Evolutionary conservation across 2,113 vertebrate genomes (phyloP).

Genomic region (Cromileptes altivelis): DNA sequence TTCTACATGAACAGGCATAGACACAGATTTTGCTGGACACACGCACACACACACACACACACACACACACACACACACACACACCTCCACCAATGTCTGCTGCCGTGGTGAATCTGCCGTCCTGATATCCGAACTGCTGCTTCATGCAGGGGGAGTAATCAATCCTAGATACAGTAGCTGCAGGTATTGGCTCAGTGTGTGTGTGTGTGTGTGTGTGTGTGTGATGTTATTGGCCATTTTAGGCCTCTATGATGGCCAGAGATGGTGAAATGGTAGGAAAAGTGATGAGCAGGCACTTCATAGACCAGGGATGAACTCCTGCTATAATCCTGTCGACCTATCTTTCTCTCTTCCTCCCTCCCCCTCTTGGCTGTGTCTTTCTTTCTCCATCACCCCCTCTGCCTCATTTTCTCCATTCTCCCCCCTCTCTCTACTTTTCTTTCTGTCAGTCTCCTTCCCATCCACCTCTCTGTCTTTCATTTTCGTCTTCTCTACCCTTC

Average conservation of each 20-base stretch:
- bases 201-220: no score
- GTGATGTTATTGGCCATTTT: slow-evolving; percentile 71
- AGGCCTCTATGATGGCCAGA: slow-evolving; percentile 66
- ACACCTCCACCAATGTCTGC: background rate
- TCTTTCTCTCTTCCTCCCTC: slow-evolving; percentile 35
- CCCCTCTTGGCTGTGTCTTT: slow-evolving; percentile 17
- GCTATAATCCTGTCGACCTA: slow-evolving; percentile 76
- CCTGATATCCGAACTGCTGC: slow-evolving; percentile 61
- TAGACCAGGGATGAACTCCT: slow-evolving; percentile 69
- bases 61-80: background rate
- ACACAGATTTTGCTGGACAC: slow-evolving; percentile 12
- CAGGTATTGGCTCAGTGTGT: slow-evolving; percentile 23
- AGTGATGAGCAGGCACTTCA: slow-evolving; percentile 79
- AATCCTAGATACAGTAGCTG: slow-evolving; percentile 62
- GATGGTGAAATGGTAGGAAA: slow-evolving; percentile 76
- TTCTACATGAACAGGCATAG: background rate
- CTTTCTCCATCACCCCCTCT: slow-evolving; percentile 37
- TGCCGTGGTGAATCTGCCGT: slow-evolving; percentile 33
- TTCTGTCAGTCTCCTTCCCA: slow-evolving; percentile 34
- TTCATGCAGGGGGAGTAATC: slow-evolving; percentile 60
- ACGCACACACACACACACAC: background rate
- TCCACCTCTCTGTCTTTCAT: slow-evolving; percentile 66
- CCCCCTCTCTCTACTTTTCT: slow-evolving; percentile 23
- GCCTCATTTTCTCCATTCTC: slow-evolving; percentile 50
- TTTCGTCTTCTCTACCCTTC: slow-evolving; percentile 53